A percentile compares a stretch with the other conserved stretches of the same genome.
These are phyloP conservation scores for Heptranchias perlo DNA, from an alignment of 2,113 vertebrate species.

Conservation along the genomic window DNA sequence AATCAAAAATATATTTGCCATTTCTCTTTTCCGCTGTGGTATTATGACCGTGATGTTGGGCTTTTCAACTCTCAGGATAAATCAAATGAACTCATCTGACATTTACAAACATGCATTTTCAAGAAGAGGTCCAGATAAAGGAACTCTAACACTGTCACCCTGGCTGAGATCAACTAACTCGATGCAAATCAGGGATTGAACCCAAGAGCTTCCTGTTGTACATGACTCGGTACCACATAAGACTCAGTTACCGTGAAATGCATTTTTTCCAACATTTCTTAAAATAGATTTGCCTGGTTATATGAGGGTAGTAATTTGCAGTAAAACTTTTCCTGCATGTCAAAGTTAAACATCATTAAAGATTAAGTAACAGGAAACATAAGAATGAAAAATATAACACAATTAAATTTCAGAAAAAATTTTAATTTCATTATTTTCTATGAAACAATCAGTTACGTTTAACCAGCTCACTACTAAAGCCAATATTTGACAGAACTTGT, in stretches of 20 bases:
- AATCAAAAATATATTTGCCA: neutral
- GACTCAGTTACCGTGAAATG: neutral
- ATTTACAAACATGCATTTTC: neutral
- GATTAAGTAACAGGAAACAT: neutral
- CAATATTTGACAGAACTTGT: neutral
- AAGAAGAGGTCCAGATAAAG: neutral
- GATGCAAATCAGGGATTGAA: neutral
- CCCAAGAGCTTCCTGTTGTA: neutral
- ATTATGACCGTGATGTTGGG: neutral
- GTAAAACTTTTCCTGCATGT: neutral
- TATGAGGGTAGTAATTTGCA: neutral
- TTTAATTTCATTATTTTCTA: neutral
- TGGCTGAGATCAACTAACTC: neutral
- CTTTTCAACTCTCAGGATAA: neutral
- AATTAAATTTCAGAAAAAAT: neutral
- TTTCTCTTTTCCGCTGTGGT: neutral
- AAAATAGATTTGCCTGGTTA: neutral
- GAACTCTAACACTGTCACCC: neutral
- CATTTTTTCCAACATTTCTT: neutral
- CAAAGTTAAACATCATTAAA: neutral
- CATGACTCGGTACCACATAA: neutral
- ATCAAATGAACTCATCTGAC: neutral
- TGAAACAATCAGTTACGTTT: neutral
- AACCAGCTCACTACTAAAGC: neutral
- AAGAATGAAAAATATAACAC: neutral